These are phyloP conservation scores for Rhynchomys soricoides DNA, from an alignment of 2,113 vertebrate genomes.

Conservation along the genomic window DNA sequence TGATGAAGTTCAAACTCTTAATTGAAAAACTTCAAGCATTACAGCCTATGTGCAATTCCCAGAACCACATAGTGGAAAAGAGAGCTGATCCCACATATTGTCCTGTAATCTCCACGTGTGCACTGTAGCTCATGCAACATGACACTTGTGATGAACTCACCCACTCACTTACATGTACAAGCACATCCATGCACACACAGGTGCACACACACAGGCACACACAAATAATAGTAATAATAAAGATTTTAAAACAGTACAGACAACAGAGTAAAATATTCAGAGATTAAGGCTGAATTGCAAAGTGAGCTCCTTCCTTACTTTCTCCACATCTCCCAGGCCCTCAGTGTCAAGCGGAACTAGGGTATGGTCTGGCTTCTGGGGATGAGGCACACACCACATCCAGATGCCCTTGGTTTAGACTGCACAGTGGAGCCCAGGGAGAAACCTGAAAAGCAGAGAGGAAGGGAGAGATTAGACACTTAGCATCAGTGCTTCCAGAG, in stretches of 20 bases:
- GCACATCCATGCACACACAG: not conserved
- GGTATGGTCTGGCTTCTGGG: not conserved
- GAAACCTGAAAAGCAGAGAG: slow-evolving; percentile 77
- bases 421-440: slow-evolving; percentile 50
- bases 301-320: slow-evolving; percentile 51
- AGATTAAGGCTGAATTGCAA: not conserved
- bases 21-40: not conserved
- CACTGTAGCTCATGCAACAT: not conserved
- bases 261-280: not conserved
- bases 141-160: not conserved
- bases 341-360: slow-evolving; percentile 80
- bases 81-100: not conserved
- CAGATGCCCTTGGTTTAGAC: not conserved
- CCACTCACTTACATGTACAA: too few species aligned
- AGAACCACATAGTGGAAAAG: not conserved
- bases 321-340: slow-evolving; percentile 79
- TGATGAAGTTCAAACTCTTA: not conserved
- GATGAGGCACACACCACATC: not conserved
- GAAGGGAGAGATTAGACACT: not conserved
- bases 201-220: not conserved
- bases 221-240: not conserved
- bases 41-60: not conserved
- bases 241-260: not conserved
- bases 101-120: not conserved
- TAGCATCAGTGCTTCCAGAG: not conserved